Base-by-base conservation (phyloP, 2,888 invertebrate genomes). In the Tinea trinotella region DNA sequence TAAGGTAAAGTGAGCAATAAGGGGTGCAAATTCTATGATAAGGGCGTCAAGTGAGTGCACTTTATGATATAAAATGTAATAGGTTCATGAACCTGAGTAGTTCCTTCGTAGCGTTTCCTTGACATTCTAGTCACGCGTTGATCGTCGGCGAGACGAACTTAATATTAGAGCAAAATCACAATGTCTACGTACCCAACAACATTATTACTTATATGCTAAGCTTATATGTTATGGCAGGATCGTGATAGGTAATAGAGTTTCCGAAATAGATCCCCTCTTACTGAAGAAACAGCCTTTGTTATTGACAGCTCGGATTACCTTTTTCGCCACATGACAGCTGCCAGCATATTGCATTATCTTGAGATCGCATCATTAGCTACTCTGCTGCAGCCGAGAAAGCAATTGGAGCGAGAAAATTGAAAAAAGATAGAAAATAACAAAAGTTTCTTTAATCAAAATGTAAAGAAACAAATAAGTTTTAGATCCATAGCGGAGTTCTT, bases 1-100 rank as follows among this genome's bases (percentile, higher is more conserved):
- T n/a, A n/a, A n/a, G n/a, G n/a, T n/a, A n/a, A n/a, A n/a, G n/a
- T n/a, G n/a, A n/a, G n/a, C n/a, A n/a, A n/a, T n/a, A n/a, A n/a
- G n/a, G n/a, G n/a, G n/a, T n/a, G n/a, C n/a, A n/a, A n/a, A n/a
- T n/a, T n/a, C n/a, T n/a, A n/a, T n/a, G n/a, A n/a, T n/a, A n/a
- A n/a, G n/a, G n/a, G 30, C n/a, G 30, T n/a, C 30, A 30, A 30
- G 30, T 7, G 17, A 46, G 46, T 46, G 46, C 46, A 46, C 13
- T 46, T 19, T 7, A 17, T 3, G 19, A 46, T 46, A 46, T 46
- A 46, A 46, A 46, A 46, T 46, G 19, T 17, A 46, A 46, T 46
- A 46, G 46, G 46, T 19, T 10, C 46, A 46, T 46, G 17, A 46
- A 46, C 46, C 19, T 19, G 46, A 46, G 46, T 15, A 17, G 17